phyloP scores from a whole-genome alignment of 2,797 vertebrate species.

The Protosalanx chinensis region DNA sequence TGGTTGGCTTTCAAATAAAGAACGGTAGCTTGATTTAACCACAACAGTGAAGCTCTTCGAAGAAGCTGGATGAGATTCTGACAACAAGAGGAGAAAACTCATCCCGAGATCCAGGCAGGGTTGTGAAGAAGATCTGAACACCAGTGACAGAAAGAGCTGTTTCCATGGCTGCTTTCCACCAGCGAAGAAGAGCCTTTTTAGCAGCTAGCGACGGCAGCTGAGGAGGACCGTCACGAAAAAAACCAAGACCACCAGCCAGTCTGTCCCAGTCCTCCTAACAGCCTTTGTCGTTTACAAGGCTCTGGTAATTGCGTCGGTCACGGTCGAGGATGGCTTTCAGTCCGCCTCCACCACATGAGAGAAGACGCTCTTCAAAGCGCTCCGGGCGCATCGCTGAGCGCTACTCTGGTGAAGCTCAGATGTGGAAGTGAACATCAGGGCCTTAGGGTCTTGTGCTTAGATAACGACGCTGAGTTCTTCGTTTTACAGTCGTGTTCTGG shows the following conservation, averaged over 20 bases:
- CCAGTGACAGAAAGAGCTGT: slow-evolving; percentile 49
- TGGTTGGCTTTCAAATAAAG: not conserved
- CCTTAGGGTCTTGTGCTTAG: not conserved
- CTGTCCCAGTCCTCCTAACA: slow-evolving; percentile 29
- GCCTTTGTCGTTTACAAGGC: slow-evolving; percentile 58
- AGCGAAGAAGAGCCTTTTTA: slow-evolving; percentile 20
- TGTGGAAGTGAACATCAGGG: not conserved
- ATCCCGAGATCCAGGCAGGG: slow-evolving; percentile 22
- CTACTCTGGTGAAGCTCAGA: not conserved
- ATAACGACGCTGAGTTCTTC: not conserved
- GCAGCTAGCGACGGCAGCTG: not conserved
- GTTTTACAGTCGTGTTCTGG: no score
- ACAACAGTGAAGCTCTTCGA: slow-evolving; percentile 24
- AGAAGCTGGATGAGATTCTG: slow-evolving; percentile 49
- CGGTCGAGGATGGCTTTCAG: slow-evolving; percentile 44
- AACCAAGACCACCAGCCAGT: slow-evolving; percentile 20
- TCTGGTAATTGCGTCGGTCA: slow-evolving; percentile 48
- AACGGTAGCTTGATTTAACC: not conserved
- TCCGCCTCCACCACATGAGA: slow-evolving; percentile 63
- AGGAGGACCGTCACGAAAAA: slow-evolving; percentile 24
- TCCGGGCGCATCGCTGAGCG: slow-evolving; percentile 41
- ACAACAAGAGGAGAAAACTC: slow-evolving; percentile 38
- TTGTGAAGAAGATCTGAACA: slow-evolving; percentile 42
- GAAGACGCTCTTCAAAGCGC: slow-evolving; percentile 66
- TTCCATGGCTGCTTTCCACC: slow-evolving; percentile 28